These are phyloP conservation scores for Agonopterix subpropinquella DNA, from an alignment of 2,888 invertebrate species.

Conservation along the genomic window DNA sequence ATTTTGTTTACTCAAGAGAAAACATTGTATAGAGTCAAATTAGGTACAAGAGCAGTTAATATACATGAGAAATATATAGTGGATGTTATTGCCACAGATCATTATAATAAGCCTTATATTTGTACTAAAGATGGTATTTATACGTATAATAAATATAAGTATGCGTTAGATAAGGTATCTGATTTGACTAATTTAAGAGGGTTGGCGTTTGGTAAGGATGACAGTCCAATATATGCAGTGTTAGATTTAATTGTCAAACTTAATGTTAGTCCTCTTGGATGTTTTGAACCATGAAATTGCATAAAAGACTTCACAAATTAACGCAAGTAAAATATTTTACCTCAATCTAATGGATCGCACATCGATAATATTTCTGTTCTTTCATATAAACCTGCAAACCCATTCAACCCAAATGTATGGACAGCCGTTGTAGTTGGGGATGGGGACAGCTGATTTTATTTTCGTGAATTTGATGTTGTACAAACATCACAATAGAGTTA, in stretches of 20 bases:
- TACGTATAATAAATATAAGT: slow-evolving; percentile 58
- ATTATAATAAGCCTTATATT: slow-evolving; percentile 36
- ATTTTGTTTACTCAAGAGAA: slow-evolving; percentile 44
- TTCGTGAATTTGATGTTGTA: too few relatives aligned
- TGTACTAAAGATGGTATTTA: slow-evolving; percentile 45
- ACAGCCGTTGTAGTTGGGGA: too few relatives aligned
- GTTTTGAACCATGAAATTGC: too few relatives aligned
- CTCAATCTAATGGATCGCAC: too few relatives aligned
- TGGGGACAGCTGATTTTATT: too few relatives aligned
- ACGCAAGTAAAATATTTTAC: too few relatives aligned
- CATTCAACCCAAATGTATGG: too few relatives aligned
- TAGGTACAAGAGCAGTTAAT: slow-evolving; percentile 46
- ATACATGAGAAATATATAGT: slow-evolving; percentile 41
- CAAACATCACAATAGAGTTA: too few relatives aligned
- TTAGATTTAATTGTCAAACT: slow-evolving; percentile 47
- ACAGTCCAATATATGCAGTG: slow-evolving; percentile 50
- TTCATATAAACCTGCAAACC: too few relatives aligned
- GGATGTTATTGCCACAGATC: slow-evolving; percentile 35
- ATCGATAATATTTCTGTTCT: too few relatives aligned
- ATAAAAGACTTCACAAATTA: too few relatives aligned
- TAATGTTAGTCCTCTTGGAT: too few relatives aligned
- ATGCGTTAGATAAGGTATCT: slow-evolving; percentile 47
- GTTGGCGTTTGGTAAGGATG: slow-evolving; percentile 40
- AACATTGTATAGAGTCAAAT: slow-evolving; percentile 42
- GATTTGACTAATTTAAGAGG: slow-evolving; percentile 40